Evolutionary conservation across 2,888 invertebrate species (phyloP).

Genomic region (Halocaridina rubra): DNA sequence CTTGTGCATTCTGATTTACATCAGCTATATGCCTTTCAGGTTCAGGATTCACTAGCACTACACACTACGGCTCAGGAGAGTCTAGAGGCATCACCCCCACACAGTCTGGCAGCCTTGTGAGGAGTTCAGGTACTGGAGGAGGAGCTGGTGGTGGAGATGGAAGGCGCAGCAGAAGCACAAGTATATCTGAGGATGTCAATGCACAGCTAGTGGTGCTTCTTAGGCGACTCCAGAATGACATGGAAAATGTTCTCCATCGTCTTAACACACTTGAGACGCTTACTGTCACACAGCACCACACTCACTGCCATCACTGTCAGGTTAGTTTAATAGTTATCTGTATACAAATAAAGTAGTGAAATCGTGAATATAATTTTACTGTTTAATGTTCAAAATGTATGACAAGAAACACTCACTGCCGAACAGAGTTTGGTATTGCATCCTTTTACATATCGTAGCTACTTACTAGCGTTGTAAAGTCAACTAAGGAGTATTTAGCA

Average conservation of each 20-base stretch:
- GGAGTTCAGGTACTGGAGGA: slow-evolving; percentile 10
- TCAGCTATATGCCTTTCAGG: background rate
- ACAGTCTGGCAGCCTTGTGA: background rate
- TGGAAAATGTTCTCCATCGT: slow-evolving; percentile 46
- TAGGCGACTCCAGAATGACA: slow-evolving; percentile 44
- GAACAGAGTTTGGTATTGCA: too few relatives aligned
- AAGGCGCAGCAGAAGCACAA: background rate
- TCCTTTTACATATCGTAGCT: too few relatives aligned
- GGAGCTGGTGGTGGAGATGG: slow-evolving; percentile 1
- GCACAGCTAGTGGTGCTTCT: slow-evolving; percentile 45
- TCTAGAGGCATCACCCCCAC: background rate
- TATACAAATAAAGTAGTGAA: too few relatives aligned
- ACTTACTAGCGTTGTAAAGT: too few relatives aligned
- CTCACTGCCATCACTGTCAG: slow-evolving; percentile 23
- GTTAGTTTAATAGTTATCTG: slow-evolving; percentile 4
- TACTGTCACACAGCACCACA: slow-evolving; percentile 43
- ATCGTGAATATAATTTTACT: too few relatives aligned
- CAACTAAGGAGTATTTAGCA: too few relatives aligned
- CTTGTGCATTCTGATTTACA: too few relatives aligned
- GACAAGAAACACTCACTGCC: too few relatives aligned
- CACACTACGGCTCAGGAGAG: background rate
- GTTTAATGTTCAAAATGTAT: too few relatives aligned
- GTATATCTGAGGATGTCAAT: slow-evolving; percentile 21
- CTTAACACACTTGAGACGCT: slow-evolving; percentile 40
- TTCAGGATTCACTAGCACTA: background rate